Conservation (phyloP, 2,888 invertebrate species). For the Leptopilina syphax region DNA sequence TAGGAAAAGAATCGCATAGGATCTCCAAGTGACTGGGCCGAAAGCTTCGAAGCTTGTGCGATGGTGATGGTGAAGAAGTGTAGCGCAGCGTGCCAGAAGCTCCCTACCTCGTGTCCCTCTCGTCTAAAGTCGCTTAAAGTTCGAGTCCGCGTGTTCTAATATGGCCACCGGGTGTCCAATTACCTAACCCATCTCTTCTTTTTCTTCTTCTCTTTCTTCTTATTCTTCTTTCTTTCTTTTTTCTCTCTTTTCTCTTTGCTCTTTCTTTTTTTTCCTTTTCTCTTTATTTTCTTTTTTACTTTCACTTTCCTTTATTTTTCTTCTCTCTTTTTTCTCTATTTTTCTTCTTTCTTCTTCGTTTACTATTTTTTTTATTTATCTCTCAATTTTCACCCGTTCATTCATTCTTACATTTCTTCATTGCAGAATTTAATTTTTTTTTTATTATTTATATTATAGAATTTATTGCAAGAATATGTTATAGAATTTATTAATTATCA, state of each 20-base stretch:
- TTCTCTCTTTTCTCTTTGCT: not conserved
- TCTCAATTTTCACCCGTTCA: too few relatives aligned
- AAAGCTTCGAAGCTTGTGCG: conserved; percentile 46
- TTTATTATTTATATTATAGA: too few relatives aligned
- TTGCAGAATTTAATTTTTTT: too few relatives aligned
- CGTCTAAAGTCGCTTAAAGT: conserved; percentile 50
- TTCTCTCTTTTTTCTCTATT: not conserved
- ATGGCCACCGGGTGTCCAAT: conserved; percentile 76
- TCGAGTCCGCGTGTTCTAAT: conserved; percentile 70
- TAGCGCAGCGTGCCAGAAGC: conserved; percentile 43
- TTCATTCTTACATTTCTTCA: too few relatives aligned
- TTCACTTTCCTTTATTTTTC: not conserved
- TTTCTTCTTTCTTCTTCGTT: not conserved
- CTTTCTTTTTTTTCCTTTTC: not conserved
- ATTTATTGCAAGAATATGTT: too few relatives aligned
- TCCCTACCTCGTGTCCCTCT: conserved; percentile 44
- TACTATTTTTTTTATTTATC: too few relatives aligned
- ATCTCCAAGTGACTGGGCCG: conserved; percentile 45
- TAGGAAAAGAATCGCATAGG: conserved; percentile 27
- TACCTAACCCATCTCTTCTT: conserved; percentile 65
- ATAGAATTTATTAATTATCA: too few relatives aligned
- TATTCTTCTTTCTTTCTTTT: conserved; percentile 22
- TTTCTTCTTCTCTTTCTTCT: conserved; percentile 36
- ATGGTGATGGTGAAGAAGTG: conserved; percentile 42
- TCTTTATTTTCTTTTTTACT: not conserved